A percentile compares a stretch with the other conserved stretches of the same genome.
These are phyloP conservation scores for Ptychodera flava DNA, from an alignment of 35 echinoderm and acorn worm species.

Conservation along the genomic window DNA sequence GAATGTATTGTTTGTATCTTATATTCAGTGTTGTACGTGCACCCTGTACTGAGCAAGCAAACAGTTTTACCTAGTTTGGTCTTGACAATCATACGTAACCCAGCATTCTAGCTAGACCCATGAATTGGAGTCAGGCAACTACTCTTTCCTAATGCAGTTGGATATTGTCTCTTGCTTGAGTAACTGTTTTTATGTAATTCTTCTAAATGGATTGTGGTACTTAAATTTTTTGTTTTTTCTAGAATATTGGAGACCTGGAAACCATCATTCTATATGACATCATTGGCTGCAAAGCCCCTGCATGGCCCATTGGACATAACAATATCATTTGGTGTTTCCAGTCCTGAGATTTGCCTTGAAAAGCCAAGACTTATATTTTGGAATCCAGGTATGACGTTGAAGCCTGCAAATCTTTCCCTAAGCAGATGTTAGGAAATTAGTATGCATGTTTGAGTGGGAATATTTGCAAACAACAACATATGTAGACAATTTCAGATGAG, in stretches of 20 bases:
- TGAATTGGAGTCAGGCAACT: no score
- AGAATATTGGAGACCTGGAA: not conserved
- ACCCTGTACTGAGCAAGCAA: no score
- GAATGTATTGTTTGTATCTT: no score
- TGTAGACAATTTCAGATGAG: no score
- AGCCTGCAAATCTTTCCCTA: not conserved
- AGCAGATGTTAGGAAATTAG: not conserved
- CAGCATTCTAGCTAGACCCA: no score
- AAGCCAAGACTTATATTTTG: not conserved
- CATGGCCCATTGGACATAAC: not conserved
- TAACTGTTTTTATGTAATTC: not conserved
- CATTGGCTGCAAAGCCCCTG: not conserved
- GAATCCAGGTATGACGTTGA: not conserved
- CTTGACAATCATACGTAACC: no score
- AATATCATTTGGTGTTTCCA: not conserved
- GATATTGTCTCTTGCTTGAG: not conserved
- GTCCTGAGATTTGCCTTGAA: not conserved
- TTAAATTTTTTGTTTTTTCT: not conserved
- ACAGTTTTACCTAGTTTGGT: no score
- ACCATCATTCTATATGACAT: not conserved
- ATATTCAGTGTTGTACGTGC: no score
- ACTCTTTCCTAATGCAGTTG: no score
- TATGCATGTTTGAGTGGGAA: not conserved
- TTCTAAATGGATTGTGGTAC: not conserved
- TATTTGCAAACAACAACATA: not conserved